Percentiles rank a stretch among this genome's conserved stretches.
These are phyloP conservation scores for Ectropis grisescens DNA, from an alignment of 1,140 invertebrate genomes.

Conservation along the genomic window DNA sequence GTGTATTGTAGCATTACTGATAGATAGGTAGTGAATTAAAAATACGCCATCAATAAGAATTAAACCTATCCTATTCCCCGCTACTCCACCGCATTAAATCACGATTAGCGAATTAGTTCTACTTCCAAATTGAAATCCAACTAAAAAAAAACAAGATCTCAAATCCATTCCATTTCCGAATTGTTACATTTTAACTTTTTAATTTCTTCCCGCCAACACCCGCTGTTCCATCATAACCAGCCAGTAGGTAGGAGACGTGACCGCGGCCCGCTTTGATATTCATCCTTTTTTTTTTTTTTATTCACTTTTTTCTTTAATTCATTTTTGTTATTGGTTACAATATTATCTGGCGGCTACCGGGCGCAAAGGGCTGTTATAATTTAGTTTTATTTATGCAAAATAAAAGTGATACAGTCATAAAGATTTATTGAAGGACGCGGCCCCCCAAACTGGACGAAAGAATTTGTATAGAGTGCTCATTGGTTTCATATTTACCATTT, in stretches of 20 bases:
- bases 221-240: slow-evolving; percentile 54
- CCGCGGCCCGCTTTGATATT: slow-evolving; percentile 55
- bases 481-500: no score
- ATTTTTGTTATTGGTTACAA: slow-evolving; percentile 57
- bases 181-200: slow-evolving; percentile 44
- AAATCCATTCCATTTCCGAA: slow-evolving; percentile 32
- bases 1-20: no score
- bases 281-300: slow-evolving; percentile 46
- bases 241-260: slow-evolving; percentile 41
- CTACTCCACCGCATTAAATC: no score
- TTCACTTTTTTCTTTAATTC: slow-evolving; percentile 49
- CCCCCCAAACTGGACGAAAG: no score
- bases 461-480: no score
- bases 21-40: no score
- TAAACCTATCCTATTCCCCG: no score
- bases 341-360: slow-evolving; percentile 60
- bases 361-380: slow-evolving; percentile 56
- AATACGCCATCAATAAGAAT: no score
- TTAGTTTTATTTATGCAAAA: slow-evolving; percentile 66
- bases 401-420: slow-evolving; percentile 40
- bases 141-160: no score
- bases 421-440: slow-evolving; percentile 45
- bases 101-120: slow-evolving; percentile 21
- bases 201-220: slow-evolving; percentile 45
- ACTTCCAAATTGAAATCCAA: slow-evolving; percentile 14